phyloP scores from a whole-genome alignment of 2,797 vertebrate species.

The Aldrovandia affinis region DNA sequence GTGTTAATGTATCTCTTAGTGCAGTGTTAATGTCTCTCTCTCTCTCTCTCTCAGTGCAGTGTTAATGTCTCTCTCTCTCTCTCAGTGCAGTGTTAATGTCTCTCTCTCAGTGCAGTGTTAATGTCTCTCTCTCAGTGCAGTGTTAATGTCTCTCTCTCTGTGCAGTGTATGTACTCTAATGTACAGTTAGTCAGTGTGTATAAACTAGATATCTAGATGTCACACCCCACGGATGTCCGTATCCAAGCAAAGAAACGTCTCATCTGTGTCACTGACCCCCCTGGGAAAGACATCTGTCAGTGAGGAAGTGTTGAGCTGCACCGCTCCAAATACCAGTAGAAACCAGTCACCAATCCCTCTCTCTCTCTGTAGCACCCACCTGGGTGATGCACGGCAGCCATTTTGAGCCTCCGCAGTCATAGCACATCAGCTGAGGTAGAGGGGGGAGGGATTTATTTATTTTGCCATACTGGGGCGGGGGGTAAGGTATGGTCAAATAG shows the following conservation, averaged over 20 bases:
- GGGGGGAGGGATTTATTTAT: neutral
- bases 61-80: too few species aligned
- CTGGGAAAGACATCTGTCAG: neutral
- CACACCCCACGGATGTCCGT: too few species aligned
- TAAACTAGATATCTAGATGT: neutral
- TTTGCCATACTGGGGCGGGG: neutral
- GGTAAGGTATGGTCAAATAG: neutral
- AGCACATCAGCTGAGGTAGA: neutral
- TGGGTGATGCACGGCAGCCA: neutral
- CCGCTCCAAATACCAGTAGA: too few species aligned
- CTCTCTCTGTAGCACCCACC: neutral
- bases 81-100: too few species aligned
- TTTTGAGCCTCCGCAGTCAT: neutral
- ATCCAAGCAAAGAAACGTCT: neutral
- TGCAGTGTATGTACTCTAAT: neutral
- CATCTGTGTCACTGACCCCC: neutral
- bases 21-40: too few species aligned
- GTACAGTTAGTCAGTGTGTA: neutral
- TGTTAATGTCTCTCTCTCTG: neutral
- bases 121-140: neutral
- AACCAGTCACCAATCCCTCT: too few species aligned
- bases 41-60: too few species aligned
- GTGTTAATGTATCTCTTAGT: too few species aligned
- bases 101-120: too few species aligned
- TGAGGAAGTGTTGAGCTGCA: neutral